Conservation (phyloP, 1,140 invertebrate genomes). For the Lithobius niger region DNA sequence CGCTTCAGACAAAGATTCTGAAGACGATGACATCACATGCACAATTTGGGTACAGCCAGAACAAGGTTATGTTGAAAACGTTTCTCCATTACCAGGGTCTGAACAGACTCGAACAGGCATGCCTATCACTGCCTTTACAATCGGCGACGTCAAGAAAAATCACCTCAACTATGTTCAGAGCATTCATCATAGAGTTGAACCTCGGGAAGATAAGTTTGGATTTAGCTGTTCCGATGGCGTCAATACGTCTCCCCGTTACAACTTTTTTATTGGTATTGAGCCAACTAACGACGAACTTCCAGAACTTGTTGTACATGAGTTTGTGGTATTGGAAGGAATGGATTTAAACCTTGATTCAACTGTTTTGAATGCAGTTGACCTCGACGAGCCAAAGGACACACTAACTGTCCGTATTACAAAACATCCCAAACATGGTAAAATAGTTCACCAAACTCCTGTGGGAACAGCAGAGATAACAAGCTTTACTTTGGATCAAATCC, state of each 20-base stretch:
- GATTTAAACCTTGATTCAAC: constrained; percentile 31
- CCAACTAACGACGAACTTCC: constrained; percentile 36
- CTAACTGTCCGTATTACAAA: constrained; percentile 28
- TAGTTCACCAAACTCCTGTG: constrained; percentile 23
- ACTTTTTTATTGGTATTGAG: constrained; percentile 27
- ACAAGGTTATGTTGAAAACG: constrained; percentile 32
- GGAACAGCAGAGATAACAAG: constrained; percentile 24
- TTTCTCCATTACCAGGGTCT: constrained; percentile 27
- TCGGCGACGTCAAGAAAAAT: constrained; percentile 24
- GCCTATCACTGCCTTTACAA: constrained; percentile 29
- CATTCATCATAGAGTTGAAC: constrained; percentile 31
- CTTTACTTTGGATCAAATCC: constrained; percentile 31
- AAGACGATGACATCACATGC: constrained; percentile 29
- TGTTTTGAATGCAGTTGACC: constrained; percentile 32
- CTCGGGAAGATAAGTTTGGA: constrained; percentile 27
- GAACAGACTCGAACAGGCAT: constrained; percentile 27
- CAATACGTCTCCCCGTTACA: constrained; percentile 22
- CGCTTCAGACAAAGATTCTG: constrained; percentile 30
- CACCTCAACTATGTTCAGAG: constrained; percentile 34
- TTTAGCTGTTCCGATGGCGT: constrained; percentile 33
- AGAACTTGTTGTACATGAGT: constrained; percentile 28
- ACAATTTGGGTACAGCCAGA: constrained; percentile 28
- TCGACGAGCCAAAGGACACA: constrained; percentile 29
- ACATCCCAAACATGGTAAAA: constrained; percentile 29
- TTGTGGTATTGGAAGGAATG: constrained; percentile 33